Evolutionary conservation across 2,888 invertebrate species (phyloP), one percentile per base, ranked within the genome.

Genomic region (Drosophila histrio): DNA sequence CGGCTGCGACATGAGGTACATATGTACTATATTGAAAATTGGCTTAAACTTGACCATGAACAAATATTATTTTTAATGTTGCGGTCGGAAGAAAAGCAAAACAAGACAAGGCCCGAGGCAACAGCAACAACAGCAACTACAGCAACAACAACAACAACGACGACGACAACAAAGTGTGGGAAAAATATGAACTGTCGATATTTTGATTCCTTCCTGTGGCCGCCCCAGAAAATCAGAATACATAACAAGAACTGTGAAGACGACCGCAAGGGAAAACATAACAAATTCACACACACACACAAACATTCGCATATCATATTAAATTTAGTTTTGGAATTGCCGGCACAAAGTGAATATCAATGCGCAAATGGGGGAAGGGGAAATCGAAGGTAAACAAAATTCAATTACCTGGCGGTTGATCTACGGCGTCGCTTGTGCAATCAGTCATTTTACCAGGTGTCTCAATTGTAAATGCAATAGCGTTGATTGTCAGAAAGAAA

Each of bases 31-130:
- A 61, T 73, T 60, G 58, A 65, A 74, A 87, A 84, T 87, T 79
- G 84, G 83, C 79, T 84, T 87, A 83, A 71, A 65, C 64, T 53
- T 81, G 83, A 53, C 83, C 83, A 43, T 84, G 83, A 77, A 71
- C 52, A 71, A 69, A 74, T 72, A 84, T 87, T 79, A 84, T 68
- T 54, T 77, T 68, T 68, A 65, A 69, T 71, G 63, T 70, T 59
- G 57, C 58, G 68, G 28, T 34, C 17, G 30, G 15, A 36, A 49
- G 44, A 43, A 57, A 72, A 63, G 50, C 41, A 64, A 61, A 30
- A 56, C 47, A 36, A 46, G 44, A 41, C 64, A 65, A 77, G 61
- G 71, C 44, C 75, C 52, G 43, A n/a, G 39, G 17, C 46, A 64
- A 24, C 38, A 63, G 36, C 17, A 61, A 28, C 43, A 49, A 26